Conservation (phyloP, 2,888 invertebrate genomes). For the Phragmatobia fuliginosa region DNA sequence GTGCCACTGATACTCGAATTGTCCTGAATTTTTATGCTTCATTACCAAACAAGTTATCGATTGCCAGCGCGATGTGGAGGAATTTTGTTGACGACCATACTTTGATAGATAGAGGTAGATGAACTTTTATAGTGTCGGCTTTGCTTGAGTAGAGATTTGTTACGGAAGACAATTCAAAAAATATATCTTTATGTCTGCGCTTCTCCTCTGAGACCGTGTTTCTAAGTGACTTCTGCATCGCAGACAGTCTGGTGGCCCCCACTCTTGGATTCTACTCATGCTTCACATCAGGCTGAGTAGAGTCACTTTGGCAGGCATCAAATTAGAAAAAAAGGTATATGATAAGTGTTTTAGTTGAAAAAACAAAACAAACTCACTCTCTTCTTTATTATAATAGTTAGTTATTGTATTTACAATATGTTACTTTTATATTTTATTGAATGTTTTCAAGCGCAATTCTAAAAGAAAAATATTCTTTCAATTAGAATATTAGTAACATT, state of each 20-base stretch:
- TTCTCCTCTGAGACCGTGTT: neutral
- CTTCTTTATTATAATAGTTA: neutral
- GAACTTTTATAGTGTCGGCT: neutral
- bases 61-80: neutral
- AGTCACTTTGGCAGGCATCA: no score
- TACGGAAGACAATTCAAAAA: neutral
- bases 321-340: no score
- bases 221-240: no score
- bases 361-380: neutral
- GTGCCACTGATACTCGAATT: neutral
- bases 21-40: conserved; percentile 1
- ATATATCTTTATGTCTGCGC: neutral
- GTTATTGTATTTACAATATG: neutral
- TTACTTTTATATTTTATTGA: neutral
- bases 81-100: neutral
- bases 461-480: no score
- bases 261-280: no score
- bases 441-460: neutral
- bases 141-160: neutral
- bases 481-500: no score
- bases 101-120: neutral
- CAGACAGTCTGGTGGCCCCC: no score
- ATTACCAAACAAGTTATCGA: neutral
- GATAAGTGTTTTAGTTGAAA: neutral
- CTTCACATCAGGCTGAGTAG: no score